These are phyloP conservation scores for Synanthedon vespiformis DNA, from an alignment of 2,888 invertebrate genomes.

Conservation along the genomic window DNA sequence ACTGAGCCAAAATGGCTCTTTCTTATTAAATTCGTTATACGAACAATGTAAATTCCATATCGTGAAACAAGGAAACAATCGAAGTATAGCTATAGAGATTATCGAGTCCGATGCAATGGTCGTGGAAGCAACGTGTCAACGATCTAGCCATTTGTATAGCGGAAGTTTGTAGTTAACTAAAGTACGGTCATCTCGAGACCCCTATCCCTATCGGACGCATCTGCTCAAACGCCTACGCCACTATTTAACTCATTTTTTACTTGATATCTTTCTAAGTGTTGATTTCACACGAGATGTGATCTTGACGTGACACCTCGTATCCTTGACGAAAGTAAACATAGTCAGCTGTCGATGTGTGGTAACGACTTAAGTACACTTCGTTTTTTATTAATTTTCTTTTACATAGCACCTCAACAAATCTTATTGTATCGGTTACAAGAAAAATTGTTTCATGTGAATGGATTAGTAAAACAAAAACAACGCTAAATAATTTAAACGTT, in stretches of 20 bases:
- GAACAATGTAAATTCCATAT: too few species aligned
- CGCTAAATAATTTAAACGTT: too few species aligned
- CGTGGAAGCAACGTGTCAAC: conserved; percentile 23
- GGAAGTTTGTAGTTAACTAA: conserved; percentile 63
- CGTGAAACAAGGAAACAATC: too few species aligned
- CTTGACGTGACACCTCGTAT: conserved; percentile 30
- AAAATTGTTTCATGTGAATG: too few species aligned
- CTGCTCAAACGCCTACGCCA: conserved; percentile 41
- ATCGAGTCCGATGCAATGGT: neutral
- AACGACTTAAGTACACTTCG: conserved; percentile 11
- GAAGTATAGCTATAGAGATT: too few species aligned
- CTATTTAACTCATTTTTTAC: conserved; percentile 30
- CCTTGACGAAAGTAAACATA: conserved; percentile 34
- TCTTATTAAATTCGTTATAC: too few species aligned
- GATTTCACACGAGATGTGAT: conserved; percentile 38
- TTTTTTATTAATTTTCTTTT: conserved; percentile 1
- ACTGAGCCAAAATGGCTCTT: too few species aligned
- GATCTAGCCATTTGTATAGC: conserved; percentile 32
- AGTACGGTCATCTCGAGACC: conserved; percentile 48
- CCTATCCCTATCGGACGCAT: conserved; percentile 29
- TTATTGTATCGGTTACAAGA: too few species aligned
- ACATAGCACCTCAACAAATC: too few species aligned
- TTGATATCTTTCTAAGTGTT: conserved; percentile 47
- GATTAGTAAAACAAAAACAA: too few species aligned
- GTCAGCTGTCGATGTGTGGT: conserved; percentile 16